Conservation (phyloP, 2,888 invertebrate genomes). For the Oscheius myriophilus region DNA sequence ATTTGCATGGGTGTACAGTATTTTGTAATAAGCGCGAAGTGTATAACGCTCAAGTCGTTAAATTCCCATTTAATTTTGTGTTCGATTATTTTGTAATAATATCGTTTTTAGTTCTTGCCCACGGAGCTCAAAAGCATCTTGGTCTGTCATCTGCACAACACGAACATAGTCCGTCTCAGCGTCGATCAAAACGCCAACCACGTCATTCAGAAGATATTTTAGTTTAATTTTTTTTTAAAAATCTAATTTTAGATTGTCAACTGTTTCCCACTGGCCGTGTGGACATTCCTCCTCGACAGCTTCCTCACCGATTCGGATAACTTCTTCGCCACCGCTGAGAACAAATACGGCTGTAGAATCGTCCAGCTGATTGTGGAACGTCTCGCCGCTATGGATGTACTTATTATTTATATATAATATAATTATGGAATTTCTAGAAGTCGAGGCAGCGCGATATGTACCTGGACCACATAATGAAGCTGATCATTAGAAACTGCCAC, state of each 20-base stretch:
- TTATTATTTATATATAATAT: background rate
- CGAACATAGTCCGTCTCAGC: constrained; percentile 49
- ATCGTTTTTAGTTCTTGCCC: constrained; percentile 21
- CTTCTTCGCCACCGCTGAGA: constrained; percentile 50
- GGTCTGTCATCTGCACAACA: constrained; percentile 31
- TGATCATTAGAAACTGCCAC: constrained; percentile 24
- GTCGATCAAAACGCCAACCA: constrained; percentile 65
- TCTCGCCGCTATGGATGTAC: constrained; percentile 36
- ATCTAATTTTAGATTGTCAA: constrained; percentile 38
- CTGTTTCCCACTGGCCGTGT: constrained; percentile 39
- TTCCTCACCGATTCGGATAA: constrained; percentile 35
- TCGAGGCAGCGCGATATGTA: background rate
- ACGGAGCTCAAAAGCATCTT: constrained; percentile 22
- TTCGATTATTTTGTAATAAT: too few relatives aligned
- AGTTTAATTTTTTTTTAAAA: background rate
- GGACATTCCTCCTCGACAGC: constrained; percentile 44
- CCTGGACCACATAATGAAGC: constrained; percentile 19
- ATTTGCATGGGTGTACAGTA: too few relatives aligned
- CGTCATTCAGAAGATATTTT: constrained; percentile 57
- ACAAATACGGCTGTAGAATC: constrained; percentile 62
- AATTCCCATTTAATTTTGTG: background rate
- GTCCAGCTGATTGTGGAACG: constrained; percentile 60
- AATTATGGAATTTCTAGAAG: background rate
- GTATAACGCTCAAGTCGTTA: too few relatives aligned
- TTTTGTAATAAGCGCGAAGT: too few relatives aligned